These are phyloP conservation scores for Andrena camellia DNA, from an alignment of 2,888 invertebrate genomes.

Conservation along the genomic window DNA sequence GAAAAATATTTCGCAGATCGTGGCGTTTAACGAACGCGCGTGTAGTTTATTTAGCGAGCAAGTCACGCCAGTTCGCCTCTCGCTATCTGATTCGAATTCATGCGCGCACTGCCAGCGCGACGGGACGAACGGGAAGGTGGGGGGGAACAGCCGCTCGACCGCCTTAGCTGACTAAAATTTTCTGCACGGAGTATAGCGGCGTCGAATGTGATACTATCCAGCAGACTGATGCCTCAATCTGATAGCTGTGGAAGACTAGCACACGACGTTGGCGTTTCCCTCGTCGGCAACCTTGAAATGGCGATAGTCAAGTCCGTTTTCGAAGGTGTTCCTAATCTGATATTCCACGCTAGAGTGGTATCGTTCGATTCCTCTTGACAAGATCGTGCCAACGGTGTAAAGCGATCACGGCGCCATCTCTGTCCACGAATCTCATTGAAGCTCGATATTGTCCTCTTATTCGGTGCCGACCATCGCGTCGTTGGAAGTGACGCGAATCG, in stretches of 20 bases:
- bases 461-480: constrained; percentile 29
- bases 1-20: background rate
- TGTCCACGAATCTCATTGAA: background rate
- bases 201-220: too few species aligned
- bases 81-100: background rate
- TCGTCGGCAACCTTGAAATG: too few species aligned
- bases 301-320: too few species aligned
- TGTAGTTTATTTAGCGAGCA: background rate
- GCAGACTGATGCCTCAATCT: too few species aligned
- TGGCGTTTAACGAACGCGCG: background rate
- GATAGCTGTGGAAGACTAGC: too few species aligned
- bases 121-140: background rate
- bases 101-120: too few species aligned
- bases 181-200: too few species aligned
- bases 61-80: background rate
- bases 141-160: background rate
- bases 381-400: constrained; percentile 22
- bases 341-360: too few species aligned
- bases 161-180: too few species aligned
- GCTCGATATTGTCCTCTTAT: constrained; percentile 18
- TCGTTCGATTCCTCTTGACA: too few species aligned
- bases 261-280: too few species aligned
- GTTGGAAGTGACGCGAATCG: constrained; percentile 61
- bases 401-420: constrained; percentile 19
- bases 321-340: too few species aligned